Evolutionary conservation across 2,113 vertebrate species (phyloP).

Genomic region (Alethe castanea): DNA sequence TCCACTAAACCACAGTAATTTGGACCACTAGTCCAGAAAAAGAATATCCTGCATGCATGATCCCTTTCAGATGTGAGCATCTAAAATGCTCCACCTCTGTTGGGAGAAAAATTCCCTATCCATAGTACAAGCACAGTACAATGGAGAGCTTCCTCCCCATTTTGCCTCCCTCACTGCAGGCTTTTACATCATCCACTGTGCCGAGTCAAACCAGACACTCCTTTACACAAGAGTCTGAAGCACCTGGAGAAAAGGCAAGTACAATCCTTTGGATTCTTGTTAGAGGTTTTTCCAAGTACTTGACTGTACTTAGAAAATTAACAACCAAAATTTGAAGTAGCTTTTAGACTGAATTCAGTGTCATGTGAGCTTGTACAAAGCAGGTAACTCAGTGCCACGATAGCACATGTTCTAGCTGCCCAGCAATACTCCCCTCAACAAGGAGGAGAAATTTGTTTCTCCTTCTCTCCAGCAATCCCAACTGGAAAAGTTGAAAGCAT

Average conservation of each 20-base stretch:
- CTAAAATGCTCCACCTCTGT: background rate
- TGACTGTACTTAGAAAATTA: background rate
- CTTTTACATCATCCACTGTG: background rate
- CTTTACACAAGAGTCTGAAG: background rate
- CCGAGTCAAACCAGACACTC: background rate
- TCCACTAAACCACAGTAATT: background rate
- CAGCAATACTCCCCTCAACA: background rate
- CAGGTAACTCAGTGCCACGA: background rate
- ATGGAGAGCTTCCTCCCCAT: background rate
- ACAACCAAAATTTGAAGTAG: background rate
- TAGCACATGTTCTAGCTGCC: background rate
- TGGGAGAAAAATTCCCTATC: background rate
- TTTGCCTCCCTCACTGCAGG: background rate
- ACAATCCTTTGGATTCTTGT: background rate
- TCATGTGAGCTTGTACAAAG: background rate
- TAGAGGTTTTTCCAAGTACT: background rate
- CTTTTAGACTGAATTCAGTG: background rate
- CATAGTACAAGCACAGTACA: background rate
- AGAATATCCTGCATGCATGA: background rate
- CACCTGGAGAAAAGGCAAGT: background rate
- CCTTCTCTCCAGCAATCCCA: fast-evolving
- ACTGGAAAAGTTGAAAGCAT: background rate
- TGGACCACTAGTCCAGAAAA: background rate
- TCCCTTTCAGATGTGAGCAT: background rate
- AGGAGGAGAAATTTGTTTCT: background rate